phyloP scores from a whole-genome alignment of 1,140 invertebrate species.

The Drosophila rufa region DNA sequence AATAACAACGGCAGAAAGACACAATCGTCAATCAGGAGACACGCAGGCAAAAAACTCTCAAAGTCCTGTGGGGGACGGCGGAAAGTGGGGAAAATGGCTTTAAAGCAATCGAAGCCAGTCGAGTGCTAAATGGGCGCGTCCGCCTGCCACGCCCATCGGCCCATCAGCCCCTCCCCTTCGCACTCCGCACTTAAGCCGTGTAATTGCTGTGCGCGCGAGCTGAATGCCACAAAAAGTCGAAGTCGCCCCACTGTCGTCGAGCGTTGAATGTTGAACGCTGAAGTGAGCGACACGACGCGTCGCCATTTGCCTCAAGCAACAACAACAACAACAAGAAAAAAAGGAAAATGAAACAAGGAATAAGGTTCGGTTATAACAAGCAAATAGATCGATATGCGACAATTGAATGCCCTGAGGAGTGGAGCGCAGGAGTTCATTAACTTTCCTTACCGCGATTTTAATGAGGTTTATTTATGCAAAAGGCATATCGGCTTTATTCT shows the following conservation, averaged over 20 bases:
- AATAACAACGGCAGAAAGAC: constrained; percentile 32
- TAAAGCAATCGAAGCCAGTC: constrained; percentile 69
- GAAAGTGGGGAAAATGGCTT: constrained; percentile 31
- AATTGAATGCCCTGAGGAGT: constrained; percentile 17
- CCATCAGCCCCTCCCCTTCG: constrained; percentile 20
- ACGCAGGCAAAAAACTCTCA: constrained; percentile 15
- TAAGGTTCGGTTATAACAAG: not conserved
- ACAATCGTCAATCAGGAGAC: constrained; percentile 46
- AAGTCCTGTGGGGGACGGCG: not conserved
- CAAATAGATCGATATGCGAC: constrained; percentile 27
- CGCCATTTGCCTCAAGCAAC: constrained; percentile 49
- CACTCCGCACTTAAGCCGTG: constrained; percentile 45
- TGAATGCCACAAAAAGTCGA: constrained; percentile 57
- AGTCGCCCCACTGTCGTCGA: constrained; percentile 35
- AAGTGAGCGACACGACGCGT: constrained; percentile 39
- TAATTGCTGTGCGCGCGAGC: constrained; percentile 60
- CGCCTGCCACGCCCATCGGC: constrained; percentile 27
- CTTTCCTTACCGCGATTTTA: not conserved
- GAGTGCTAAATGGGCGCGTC: constrained; percentile 46
- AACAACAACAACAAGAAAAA: constrained; percentile 13
- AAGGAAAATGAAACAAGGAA: constrained; percentile 10
- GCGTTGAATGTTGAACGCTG: constrained; percentile 3
- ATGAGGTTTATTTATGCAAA: constrained; percentile 14
- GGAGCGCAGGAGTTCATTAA: not conserved
- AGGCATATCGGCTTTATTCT: not conserved